Evolutionary conservation across 2,888 invertebrate genomes (phyloP).

Genomic region (Crematogaster levior): DNA sequence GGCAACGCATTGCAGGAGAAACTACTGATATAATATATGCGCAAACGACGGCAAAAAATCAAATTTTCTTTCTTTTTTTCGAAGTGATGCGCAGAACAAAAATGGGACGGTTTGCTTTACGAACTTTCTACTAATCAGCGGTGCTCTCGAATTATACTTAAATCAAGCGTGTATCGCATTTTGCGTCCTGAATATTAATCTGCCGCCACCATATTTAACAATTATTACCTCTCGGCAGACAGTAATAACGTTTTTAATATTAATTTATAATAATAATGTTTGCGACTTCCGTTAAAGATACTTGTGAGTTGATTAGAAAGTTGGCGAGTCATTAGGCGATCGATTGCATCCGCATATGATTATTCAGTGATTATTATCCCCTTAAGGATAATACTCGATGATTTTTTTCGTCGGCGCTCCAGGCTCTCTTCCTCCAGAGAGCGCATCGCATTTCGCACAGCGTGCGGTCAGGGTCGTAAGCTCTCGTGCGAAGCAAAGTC

Average conservation of each 20-base stretch:
- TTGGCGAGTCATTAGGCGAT: conserved; percentile 26
- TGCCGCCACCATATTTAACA: not conserved
- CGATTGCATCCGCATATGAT: conserved; percentile 18
- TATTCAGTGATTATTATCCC: not conserved
- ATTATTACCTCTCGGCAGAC: not conserved
- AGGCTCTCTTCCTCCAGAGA: not conserved
- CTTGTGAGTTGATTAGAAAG: conserved; percentile 2
- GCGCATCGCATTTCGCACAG: conserved; percentile 4
- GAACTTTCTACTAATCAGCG: conserved; percentile 29
- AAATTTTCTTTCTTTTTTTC: conserved; percentile 16
- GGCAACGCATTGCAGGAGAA: conserved; percentile 19
- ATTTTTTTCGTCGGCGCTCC: not conserved
- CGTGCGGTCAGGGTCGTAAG: conserved; percentile 44
- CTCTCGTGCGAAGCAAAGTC: conserved; percentile 40
- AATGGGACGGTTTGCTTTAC: conserved; percentile 3
- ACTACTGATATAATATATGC: conserved; percentile 48
- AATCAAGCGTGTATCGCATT: conserved; percentile 2
- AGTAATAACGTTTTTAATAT: conserved; percentile 6
- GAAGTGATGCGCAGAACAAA: not conserved
- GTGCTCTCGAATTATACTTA: conserved; percentile 1
- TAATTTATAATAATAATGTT: conserved; percentile 30
- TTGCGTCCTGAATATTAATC: not conserved
- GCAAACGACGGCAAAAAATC: not conserved
- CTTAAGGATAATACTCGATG: not conserved
- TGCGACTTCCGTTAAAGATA: not conserved